Percentiles rank a stretch among this genome's conserved stretches.
Evolutionary conservation across 1,140 invertebrate species (phyloP).

Genomic region (Halotydeus destructor): DNA sequence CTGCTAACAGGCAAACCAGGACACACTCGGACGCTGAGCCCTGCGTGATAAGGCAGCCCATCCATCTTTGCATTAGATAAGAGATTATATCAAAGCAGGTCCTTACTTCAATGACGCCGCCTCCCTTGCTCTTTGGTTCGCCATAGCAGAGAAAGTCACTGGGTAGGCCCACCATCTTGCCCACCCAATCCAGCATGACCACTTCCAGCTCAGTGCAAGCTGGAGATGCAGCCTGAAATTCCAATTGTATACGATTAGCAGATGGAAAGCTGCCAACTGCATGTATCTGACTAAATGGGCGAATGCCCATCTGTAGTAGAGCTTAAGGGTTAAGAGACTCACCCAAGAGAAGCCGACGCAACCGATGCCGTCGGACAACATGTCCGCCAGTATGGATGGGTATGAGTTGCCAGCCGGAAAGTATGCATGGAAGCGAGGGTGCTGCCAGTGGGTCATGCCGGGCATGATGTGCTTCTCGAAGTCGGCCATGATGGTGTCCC

Average conservation of each 20-base stretch:
- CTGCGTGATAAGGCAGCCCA: slow-evolving; percentile 28
- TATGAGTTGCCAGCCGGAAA: slow-evolving; percentile 94
- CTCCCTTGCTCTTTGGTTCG: slow-evolving; percentile 25
- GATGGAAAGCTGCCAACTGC: slow-evolving; percentile 4
- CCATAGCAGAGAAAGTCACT: slow-evolving; percentile 32
- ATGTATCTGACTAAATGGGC: too few relatives aligned
- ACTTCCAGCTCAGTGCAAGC: slow-evolving; percentile 32
- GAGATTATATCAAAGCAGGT: slow-evolving; percentile 5
- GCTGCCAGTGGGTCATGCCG: slow-evolving; percentile 96
- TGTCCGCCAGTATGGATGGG: slow-evolving; percentile 92
- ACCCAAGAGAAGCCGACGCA: slow-evolving; percentile 98
- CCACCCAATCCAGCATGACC: slow-evolving; percentile 33
- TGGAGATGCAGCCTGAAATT: slow-evolving; percentile 28
- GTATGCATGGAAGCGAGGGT: slow-evolving; percentile 95
- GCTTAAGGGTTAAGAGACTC: too few relatives aligned
- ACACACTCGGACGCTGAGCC: slow-evolving; percentile 94
- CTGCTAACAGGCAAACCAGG: slow-evolving; percentile 80
- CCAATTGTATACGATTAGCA: not conserved
- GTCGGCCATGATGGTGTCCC: slow-evolving; percentile 80
- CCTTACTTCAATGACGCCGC: slow-evolving; percentile 34
- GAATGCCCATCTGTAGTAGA: too few relatives aligned
- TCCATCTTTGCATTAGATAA: slow-evolving; percentile 1
- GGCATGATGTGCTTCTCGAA: slow-evolving; percentile 93
- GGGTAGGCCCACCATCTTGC: slow-evolving; percentile 32
- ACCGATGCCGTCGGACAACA: slow-evolving; percentile 83